A percentile compares a stretch with the other conserved stretches of the same genome.
Conservation (phyloP, 2,888 invertebrate species). For the Myopa testacea region DNA sequence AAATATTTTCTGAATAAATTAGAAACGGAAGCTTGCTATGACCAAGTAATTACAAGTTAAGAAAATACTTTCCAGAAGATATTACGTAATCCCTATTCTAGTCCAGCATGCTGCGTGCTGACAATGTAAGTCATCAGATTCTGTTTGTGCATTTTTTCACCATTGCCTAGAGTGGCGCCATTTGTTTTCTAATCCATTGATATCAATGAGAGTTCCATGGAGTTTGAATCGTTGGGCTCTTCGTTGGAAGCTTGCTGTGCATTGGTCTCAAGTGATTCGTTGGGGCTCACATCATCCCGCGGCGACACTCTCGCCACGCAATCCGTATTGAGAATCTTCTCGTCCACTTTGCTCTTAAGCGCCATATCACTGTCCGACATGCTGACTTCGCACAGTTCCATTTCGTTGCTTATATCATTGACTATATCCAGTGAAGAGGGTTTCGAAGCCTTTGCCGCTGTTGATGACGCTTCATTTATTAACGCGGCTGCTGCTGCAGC, state of each 20-base stretch:
- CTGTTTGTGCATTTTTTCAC: neutral
- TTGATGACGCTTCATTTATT: slow-evolving; percentile 14
- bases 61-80: slow-evolving; percentile 15
- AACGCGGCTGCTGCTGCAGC: slow-evolving; percentile 40
- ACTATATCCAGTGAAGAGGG: slow-evolving; percentile 16
- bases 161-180: neutral
- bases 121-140: neutral
- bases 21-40: neutral
- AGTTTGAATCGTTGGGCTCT: slow-evolving; percentile 53
- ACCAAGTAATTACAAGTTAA: neutral
- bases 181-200: slow-evolving; percentile 60
- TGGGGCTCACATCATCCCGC: slow-evolving; percentile 47
- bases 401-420: slow-evolving; percentile 42
- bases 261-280: slow-evolving; percentile 39
- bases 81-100: neutral
- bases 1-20: slow-evolving; percentile 29
- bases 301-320: neutral
- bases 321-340: neutral
- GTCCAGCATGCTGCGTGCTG: neutral
- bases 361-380: slow-evolving; percentile 23
- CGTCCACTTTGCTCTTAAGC: neutral
- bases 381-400: slow-evolving; percentile 48
- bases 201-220: slow-evolving; percentile 65
- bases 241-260: slow-evolving; percentile 15
- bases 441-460: slow-evolving; percentile 21